Percentiles rank a stretch among this genome's conserved stretches.
Conservation (phyloP, 2,888 invertebrate species). For the Conomelus anceps region DNA sequence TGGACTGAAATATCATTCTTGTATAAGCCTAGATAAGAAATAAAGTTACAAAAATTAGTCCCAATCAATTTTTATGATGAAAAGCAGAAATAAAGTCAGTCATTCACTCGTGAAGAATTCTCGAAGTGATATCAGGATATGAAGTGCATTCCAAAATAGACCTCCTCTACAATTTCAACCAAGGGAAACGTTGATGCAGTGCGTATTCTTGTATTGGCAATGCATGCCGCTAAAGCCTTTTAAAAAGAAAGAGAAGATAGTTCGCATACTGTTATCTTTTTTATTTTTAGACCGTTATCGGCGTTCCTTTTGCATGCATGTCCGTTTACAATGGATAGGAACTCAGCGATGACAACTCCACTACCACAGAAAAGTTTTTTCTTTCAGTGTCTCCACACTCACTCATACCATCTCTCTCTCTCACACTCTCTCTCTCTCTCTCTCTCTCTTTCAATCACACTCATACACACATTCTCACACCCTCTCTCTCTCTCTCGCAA, state of each 20-base stretch:
- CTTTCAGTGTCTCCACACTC: too few relatives aligned
- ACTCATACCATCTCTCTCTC: not conserved
- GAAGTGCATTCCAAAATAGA: not conserved
- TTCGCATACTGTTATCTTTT: not conserved
- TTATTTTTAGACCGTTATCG: not conserved
- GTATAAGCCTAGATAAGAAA: too few relatives aligned
- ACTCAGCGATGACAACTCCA: not conserved
- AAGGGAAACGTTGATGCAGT: not conserved
- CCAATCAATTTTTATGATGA: too few relatives aligned
- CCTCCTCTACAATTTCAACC: not conserved
- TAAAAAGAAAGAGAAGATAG: not conserved
- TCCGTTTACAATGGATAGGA: not conserved
- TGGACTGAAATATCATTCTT: too few relatives aligned
- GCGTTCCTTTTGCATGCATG: not conserved
- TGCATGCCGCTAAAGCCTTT: too few relatives aligned
- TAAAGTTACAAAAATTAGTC: too few relatives aligned
- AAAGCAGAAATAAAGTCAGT: too few relatives aligned
- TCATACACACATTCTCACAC: too few relatives aligned
- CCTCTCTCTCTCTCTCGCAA: too few relatives aligned
- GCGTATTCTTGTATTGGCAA: not conserved
- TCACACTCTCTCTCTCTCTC: too few relatives aligned
- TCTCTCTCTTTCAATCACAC: too few relatives aligned
- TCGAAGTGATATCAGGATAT: not conserved
- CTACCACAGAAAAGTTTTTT: not conserved
- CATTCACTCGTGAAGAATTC: not conserved